Evolutionary conservation across 2,888 invertebrate genomes (phyloP), one percentile per base, ranked within the genome.

Genomic region (Eristalis arbustorum): DNA sequence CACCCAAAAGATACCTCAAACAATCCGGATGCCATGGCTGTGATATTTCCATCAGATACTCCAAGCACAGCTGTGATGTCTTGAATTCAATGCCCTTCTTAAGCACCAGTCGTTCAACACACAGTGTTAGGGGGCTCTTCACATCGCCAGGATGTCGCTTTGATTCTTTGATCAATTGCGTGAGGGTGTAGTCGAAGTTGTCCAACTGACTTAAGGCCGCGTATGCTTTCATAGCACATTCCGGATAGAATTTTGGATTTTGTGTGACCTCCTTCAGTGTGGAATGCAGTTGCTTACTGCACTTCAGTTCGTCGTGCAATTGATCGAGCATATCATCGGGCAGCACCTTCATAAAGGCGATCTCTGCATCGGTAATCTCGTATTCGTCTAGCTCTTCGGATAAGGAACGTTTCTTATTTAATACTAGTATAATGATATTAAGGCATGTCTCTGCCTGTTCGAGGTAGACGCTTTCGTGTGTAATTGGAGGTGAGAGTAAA

Each of bases 71-170:
- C 56, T 89, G 74, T 25, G 90, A 91, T 13, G 88, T 79, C 3
- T 88, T 67, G 14, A 87, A 88, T 14, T 90, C 89, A 3, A 89
- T 73, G 0, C 80, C 88, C 1, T 84, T 73, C 1, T 69, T 73
- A 42, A 89, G 72, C 22, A 91, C 88, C 34, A 89, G 62, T 3
- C 91, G 89, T 73, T 90, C 90, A 42, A 92, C 84, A 76, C 91
- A 90, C 63, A 92, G 74, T 34, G 90, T 89, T 42, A 91, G 28
- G 0, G 92, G 90, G 10, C 91, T 90, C 72, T 91, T 91, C 0
- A 89, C 87, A 81, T 90, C 84, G 37, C 88, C 89, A 5, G 90
- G 88, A 56, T 89, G 90, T 42, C 85, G 74, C 22, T 90, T 89
- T 3, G 92, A 84, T 73, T 90, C 82, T 2, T 80, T 64, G 1